Base-by-base conservation (phyloP, 2,888 invertebrate genomes). In the Therioaphis trifolii region DNA sequence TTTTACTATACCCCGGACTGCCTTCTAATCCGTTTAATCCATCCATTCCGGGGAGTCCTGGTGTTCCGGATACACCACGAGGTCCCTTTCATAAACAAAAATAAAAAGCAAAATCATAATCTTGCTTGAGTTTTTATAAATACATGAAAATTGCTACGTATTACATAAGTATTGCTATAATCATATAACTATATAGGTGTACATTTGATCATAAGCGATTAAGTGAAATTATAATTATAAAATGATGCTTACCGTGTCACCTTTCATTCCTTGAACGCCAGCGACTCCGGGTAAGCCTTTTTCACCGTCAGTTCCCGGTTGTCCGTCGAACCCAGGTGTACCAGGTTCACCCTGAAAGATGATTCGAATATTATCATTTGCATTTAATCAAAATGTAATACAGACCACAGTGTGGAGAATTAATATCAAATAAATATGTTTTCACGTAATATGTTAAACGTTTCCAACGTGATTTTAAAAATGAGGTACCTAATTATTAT, bases 11-110 rank as follows among this genome's bases (percentile, higher is more conserved):
- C 80, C 95, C 95, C 2, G 91, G 89, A 87, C 93, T 93, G 3
- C 95, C 95, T 88, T 95, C 94, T 89, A 14, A 40, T 84, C 92
- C 92, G 24, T 90, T 89, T 11, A 88, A 79, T 58, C 92, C 92
- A 86, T 90, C 89, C 71, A 89, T 84, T 84, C 93, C 92, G 84
- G 90, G 89, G 55, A 87, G 89, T 68, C 94, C 94, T 29, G 86
- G 86, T 27, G 87, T 87, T 15, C 93, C 93, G 79, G 90, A 89
- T 66, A 89, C 87, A 43, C 94, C 93, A 86, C 89, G 85, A 35
- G 86, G 85, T 52, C 88, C 88, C 74, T 87, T 55, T 71, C 14
- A 78, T 55, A 5, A 24, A 78, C n/a, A n/a, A n/a, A n/a, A n/a
- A n/a, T n/a, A n/a, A n/a, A n/a, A n/a, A n/a, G n/a, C n/a, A n/a